Base-by-base conservation (phyloP, 2,888 invertebrate species). In the Phortica magna region DNA sequence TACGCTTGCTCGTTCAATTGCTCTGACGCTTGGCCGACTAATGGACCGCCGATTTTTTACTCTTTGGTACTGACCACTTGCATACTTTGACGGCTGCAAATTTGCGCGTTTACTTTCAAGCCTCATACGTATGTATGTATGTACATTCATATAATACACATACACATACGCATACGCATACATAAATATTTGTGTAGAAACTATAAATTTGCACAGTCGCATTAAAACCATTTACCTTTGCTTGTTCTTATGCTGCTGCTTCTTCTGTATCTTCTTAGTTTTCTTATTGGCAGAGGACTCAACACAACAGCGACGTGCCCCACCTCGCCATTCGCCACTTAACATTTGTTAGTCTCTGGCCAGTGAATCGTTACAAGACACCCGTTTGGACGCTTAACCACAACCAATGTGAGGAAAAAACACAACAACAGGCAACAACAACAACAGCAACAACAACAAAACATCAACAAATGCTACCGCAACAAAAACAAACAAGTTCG, bases 141-240 rank as follows among this genome's bases (percentile, higher is more conserved):
- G 5, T 31, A 31, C 31, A 31, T 31, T 31, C 31, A 31, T 31
- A 31, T 31, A 31, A 31, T 31, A 31, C 31, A 31, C 31, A 31
- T 31, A 31, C 5, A 31, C 31, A 31, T 4, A 31, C 5, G 0
- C 31, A 31, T 31, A 31, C 31, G 31, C 64, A 64, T 48, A 61
- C 75, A 75, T 75, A 75, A 75, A 75, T 75, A 75, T 75, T 75
- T 75, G 75, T 75, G 75, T 75, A 75, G 53, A 75, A 75, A 67
- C 75, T 68, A 75, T 75, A 75, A 75, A 75, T 75, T 75, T 75
- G 61, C 74, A 31, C 74, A 65, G 65, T 42, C 73, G 73, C 73
- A 43, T 57, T 57, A 67, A 67, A 67, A 14, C 67, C 67, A 67
- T 67, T 67, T 67, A 42, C 42, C 41, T 67, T 14, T 48, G 3